Percentiles rank a stretch among this genome's conserved stretches.
phyloP scores from a whole-genome alignment of 2,113 vertebrate genomes.

The Peromyscus polionotus region DNA sequence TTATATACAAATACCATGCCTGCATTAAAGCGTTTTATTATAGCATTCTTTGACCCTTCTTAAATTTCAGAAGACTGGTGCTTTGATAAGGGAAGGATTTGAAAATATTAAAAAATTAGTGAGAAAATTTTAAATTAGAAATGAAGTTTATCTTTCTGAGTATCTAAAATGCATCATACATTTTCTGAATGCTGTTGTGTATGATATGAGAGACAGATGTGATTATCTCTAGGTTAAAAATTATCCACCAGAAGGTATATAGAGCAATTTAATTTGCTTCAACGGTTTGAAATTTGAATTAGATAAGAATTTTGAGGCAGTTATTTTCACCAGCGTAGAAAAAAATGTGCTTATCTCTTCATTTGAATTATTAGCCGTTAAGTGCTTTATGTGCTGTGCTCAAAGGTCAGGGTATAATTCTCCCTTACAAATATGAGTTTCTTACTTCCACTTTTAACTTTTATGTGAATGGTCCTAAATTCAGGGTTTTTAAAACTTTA shows the following conservation, averaged over 20 bases:
- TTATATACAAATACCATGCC: not conserved
- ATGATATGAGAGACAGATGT: not conserved
- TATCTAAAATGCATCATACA: not conserved
- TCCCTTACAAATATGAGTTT: constrained; percentile 56
- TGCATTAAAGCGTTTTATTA: constrained; percentile 31
- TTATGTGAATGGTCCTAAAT: constrained; percentile 36
- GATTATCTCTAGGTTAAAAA: not conserved
- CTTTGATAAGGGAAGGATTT: constrained; percentile 14
- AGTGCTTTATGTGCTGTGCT: constrained; percentile 19
- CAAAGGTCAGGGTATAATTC: constrained; percentile 61
- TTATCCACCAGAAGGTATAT: not conserved
- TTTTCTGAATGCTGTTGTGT: constrained; percentile 30
- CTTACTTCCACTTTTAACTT: constrained; percentile 35
- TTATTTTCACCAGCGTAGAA: constrained; percentile 33
- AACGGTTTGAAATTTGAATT: constrained; percentile 39
- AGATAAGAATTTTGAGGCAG: constrained; percentile 43
- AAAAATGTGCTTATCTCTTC: constrained; percentile 23
- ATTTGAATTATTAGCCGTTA: constrained; percentile 55
- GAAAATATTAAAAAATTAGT: constrained; percentile 16
- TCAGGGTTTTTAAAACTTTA: constrained; percentile 40
- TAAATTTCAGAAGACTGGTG: not conserved
- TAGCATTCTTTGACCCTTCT: not conserved
- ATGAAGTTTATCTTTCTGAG: constrained; percentile 11
- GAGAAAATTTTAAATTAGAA: constrained; percentile 50
- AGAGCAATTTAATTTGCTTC: constrained; percentile 45